Conservation (phyloP, 1,140 invertebrate genomes). For the Pseudobourletiella spinata region DNA sequence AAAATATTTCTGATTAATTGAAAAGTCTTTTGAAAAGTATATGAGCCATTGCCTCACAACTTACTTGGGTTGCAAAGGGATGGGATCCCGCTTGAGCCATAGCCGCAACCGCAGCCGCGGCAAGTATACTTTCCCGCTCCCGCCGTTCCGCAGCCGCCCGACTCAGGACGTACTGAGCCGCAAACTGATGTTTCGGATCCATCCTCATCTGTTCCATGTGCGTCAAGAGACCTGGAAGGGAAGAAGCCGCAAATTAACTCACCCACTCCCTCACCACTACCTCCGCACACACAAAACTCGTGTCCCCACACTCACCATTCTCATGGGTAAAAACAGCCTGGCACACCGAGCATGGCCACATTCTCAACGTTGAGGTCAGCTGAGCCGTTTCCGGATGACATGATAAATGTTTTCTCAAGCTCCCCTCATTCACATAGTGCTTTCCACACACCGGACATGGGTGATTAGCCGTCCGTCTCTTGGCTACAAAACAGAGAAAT, state of each 20-base stretch:
- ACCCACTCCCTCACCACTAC: no score
- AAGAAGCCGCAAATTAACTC: background rate
- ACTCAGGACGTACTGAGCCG: slow-evolving; percentile 83
- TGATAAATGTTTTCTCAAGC: slow-evolving; percentile 72
- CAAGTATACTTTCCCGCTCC: slow-evolving; percentile 62
- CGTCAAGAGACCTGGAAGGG: slow-evolving; percentile 63
- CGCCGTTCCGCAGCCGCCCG: slow-evolving; percentile 78
- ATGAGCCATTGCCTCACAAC: slow-evolving; percentile 24
- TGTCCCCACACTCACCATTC: slow-evolving; percentile 63
- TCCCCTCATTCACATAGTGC: slow-evolving; percentile 90
- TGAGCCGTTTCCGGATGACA: slow-evolving; percentile 85
- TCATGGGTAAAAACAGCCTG: slow-evolving; percentile 89
- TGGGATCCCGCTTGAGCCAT: slow-evolving; percentile 33
- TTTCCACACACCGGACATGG: slow-evolving; percentile 89
- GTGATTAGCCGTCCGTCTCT: slow-evolving; percentile 83
- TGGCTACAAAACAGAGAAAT: slow-evolving; percentile 53
- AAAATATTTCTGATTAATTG: background rate
- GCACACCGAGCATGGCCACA: slow-evolving; percentile 84
- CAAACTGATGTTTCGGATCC: slow-evolving; percentile 93
- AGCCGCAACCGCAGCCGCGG: slow-evolving; percentile 51
- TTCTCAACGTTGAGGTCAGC: slow-evolving; percentile 70
- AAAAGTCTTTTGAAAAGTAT: background rate
- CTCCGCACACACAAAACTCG: no score
- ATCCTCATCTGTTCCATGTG: slow-evolving; percentile 96
- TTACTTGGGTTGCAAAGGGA: slow-evolving; percentile 34